A percentile compares a stretch with the other conserved stretches of the same genome.
Conservation (phyloP, 2,113 vertebrate genomes). For the Sinocyclocheilus rhinocerous region DNA sequence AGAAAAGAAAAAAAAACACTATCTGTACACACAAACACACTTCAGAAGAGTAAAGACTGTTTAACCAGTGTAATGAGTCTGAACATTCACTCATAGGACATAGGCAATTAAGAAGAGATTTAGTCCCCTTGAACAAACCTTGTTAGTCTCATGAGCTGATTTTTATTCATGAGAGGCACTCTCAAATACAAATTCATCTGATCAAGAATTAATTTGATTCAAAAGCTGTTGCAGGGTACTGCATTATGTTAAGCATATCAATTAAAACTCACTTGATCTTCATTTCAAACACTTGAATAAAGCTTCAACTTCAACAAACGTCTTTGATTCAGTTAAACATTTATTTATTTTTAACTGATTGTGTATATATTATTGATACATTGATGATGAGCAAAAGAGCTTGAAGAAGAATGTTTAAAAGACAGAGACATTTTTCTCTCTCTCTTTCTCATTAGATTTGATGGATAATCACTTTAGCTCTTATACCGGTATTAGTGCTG, state of each 20-base stretch:
- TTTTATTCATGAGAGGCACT: constrained; percentile 30
- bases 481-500: constrained; percentile 2
- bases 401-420: background rate
- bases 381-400: background rate
- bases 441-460: background rate
- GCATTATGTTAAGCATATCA: background rate
- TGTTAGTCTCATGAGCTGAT: constrained; percentile 25
- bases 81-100: background rate
- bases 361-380: background rate
- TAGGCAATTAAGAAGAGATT: constrained; percentile 31
- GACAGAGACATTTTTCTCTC: background rate
- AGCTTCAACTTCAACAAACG: background rate
- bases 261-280: background rate
- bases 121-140: constrained; percentile 32
- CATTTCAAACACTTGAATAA: background rate
- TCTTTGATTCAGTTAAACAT: background rate
- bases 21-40: background rate
- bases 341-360: background rate
- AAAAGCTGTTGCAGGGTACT: constrained; percentile 8
- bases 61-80: background rate
- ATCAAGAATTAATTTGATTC: constrained; percentile 30
- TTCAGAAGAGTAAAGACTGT: background rate
- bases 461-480: background rate
- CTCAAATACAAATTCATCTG: constrained; percentile 4
- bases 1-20: background rate